Evolutionary conservation across 1,140 invertebrate species (phyloP), one percentile per base, ranked within the genome.

Genomic region (Drosophila arawakana): DNA sequence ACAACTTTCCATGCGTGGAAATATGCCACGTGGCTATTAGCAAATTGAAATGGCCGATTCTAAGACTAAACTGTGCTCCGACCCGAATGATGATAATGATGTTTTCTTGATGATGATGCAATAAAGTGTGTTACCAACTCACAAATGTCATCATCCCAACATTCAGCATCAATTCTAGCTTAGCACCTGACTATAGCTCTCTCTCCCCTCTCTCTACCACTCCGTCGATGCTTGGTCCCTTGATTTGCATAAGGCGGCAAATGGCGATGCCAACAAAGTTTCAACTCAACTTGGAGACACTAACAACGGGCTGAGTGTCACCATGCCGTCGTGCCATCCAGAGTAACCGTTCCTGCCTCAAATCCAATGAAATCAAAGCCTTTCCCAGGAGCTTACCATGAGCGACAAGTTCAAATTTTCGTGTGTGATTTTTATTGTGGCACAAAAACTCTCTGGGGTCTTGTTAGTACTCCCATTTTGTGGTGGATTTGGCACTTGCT

Each of bases 21-120:
- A 82, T 82, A 73, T 73, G 80, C 44, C 80, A 82, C 80, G 49
- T 82, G 80, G 80, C 76, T 82, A 79, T 82, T 82, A 82, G 72
- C 67, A 82, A 82, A 82, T 82, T 82, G 80, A 69, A 82, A 82
- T 76, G 66, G 80, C 71, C 80, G 60, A 76, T 78, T 82, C 67
- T 35, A 65, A 66, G 66, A 41, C 61, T 52, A 49, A 52, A 55
- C 54, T 41, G 46, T 44, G n/a, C 49, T 35, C 44, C 50, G 60
- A 41, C 49, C 25, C 61, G 30, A 46, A 59, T 65, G 69, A 37
- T 47, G 18, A 30, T 30, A 25, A 41, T 69, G 59, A 62, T 69
- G 70, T 39, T 62, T 39, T 62, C 49, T 18, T 52, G 59, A 47
- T 63, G 63, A 43, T 70, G 47, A 67, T 61, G 52, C 74, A 60